Evolutionary conservation across 1,140 invertebrate genomes (phyloP).

Genomic region (Diachasmimorpha longicaudata): DNA sequence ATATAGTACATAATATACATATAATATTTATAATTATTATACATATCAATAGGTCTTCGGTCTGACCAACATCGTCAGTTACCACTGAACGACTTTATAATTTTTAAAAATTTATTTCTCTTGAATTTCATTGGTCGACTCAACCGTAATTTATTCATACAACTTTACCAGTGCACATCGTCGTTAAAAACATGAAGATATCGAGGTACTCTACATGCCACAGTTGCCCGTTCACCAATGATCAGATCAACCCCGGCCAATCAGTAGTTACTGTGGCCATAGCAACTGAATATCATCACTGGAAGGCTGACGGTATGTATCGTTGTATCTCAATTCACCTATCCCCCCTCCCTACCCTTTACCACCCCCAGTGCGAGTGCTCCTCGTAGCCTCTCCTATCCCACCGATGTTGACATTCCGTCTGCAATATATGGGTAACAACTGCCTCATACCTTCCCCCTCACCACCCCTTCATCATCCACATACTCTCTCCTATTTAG

Average conservation of each 20-base stretch:
- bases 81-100: too few species aligned
- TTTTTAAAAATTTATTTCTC: too few species aligned
- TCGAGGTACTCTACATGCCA: not conserved
- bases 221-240: not conserved
- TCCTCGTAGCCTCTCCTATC: not conserved
- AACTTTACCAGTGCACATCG: not conserved
- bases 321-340: not conserved
- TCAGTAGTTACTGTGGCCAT: slow-evolving; percentile 1
- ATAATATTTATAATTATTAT: too few species aligned
- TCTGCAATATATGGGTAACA: slow-evolving; percentile 2
- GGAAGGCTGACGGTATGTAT: not conserved
- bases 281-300: slow-evolving; percentile 1
- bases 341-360: not conserved
- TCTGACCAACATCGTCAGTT: too few species aligned
- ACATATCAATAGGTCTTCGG: too few species aligned
- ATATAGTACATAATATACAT: too few species aligned
- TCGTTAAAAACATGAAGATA: not conserved
- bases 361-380: too few species aligned
- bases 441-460: not conserved
- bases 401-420: not conserved
- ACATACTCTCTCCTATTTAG: slow-evolving; percentile 50
- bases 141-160: too few species aligned
- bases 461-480: slow-evolving; percentile 18
- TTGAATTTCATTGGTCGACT: too few species aligned
- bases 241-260: not conserved